Conservation (phyloP, 2,113 vertebrate species). For the Malurus melanocephalus region DNA sequence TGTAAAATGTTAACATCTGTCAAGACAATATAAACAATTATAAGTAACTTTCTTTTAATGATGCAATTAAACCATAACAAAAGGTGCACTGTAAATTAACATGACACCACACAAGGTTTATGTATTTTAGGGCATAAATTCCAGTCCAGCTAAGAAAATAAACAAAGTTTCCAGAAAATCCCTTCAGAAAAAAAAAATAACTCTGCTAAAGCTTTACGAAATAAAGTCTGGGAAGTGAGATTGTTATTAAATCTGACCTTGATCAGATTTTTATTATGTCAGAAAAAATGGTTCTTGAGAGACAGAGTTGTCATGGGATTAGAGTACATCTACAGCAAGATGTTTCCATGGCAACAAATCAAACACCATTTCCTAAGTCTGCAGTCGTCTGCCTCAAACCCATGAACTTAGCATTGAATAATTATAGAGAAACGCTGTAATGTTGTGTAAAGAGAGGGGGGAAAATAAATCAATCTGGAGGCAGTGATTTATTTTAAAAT, state of each 20-base stretch:
- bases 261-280: conserved; percentile 82
- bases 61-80: conserved; percentile 67
- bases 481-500: conserved; percentile 76
- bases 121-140: conserved; percentile 60
- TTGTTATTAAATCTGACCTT: conserved; percentile 83
- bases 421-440: conserved; percentile 75
- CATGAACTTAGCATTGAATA: conserved; percentile 81
- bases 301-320: conserved; percentile 81
- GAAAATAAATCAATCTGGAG: conserved; percentile 69
- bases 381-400: conserved; percentile 74
- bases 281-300: conserved; percentile 77
- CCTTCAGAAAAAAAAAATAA: conserved; percentile 56
- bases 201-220: conserved; percentile 55
- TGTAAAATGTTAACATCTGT: conserved; percentile 77
- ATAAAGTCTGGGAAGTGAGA: conserved; percentile 72
- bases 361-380: conserved; percentile 80
- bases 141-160: conserved; percentile 53
- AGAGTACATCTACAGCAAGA: conserved; percentile 79
- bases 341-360: conserved; percentile 85
- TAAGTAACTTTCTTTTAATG: conserved; percentile 75
- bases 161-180: conserved; percentile 65
- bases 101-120: conserved; percentile 53
- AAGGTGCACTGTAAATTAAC: conserved; percentile 70
- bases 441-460: conserved; percentile 70
- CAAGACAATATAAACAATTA: conserved; percentile 71